phyloP scores from a whole-genome alignment of 2,888 invertebrate species.

The Drosophila vallismaia region DNA sequence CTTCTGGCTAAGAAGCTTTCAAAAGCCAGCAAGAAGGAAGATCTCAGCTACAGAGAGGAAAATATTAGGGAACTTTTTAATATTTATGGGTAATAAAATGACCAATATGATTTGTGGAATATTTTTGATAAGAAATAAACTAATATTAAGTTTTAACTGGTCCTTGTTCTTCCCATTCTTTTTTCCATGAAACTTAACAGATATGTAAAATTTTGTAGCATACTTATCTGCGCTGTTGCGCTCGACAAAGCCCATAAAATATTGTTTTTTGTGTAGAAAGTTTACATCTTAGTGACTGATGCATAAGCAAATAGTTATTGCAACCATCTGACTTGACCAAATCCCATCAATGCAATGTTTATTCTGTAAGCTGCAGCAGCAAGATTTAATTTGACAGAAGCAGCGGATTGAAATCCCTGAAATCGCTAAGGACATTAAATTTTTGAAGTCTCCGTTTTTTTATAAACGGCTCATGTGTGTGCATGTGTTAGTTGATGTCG shows the following conservation, averaged over 20 bases:
- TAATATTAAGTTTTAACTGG: too few species aligned
- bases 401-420: slow-evolving; percentile 1
- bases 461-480: slow-evolving; percentile 12
- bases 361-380: slow-evolving; percentile 18
- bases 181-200: too few species aligned
- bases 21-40: slow-evolving; percentile 20
- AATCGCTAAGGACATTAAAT: slow-evolving; percentile 23
- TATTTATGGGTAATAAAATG: too few species aligned
- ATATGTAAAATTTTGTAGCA: neutral
- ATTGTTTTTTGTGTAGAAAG: slow-evolving; percentile 6
- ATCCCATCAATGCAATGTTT: slow-evolving; percentile 40
- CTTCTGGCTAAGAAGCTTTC: slow-evolving; percentile 30
- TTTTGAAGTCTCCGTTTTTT: slow-evolving; percentile 19
- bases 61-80: neutral
- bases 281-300: slow-evolving; percentile 43
- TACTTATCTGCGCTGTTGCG: neutral
- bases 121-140: too few species aligned
- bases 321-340: slow-evolving; percentile 45
- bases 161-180: too few species aligned
- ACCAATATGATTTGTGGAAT: too few species aligned
- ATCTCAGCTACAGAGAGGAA: slow-evolving; percentile 41
- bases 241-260: too few species aligned
- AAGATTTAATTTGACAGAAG: slow-evolving; percentile 29
- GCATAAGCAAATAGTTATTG: slow-evolving; percentile 72
- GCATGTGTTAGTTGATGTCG: slow-evolving; percentile 64